A percentile compares a stretch with the other conserved stretches of the same genome.
Evolutionary conservation across 37 sponge, comb jelly and placozoan genomes (phyloP).

Genomic region (Mnemiopsis leidyi): DNA sequence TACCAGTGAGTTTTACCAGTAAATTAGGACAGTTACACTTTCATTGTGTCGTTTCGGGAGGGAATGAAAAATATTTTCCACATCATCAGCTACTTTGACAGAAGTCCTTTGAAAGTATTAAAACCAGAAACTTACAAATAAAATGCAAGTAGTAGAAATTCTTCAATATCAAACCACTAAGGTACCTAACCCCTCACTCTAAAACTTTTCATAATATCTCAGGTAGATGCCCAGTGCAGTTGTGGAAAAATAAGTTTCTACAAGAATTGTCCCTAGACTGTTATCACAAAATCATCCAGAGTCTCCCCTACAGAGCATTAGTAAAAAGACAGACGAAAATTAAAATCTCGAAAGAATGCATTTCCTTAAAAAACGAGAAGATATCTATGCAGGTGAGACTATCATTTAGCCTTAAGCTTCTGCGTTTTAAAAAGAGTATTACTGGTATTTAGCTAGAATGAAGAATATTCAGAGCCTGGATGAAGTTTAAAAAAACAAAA

Average conservation of each 20-base stretch:
- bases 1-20: too few relatives aligned
- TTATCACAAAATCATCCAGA: not conserved
- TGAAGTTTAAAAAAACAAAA: too few relatives aligned
- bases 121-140: not conserved
- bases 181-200: not conserved
- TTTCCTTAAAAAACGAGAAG: not conserved
- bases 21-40: too few relatives aligned
- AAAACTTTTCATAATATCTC: not conserved
- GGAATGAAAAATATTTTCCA: too few relatives aligned
- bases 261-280: slow-evolving; percentile 29
- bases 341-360: not conserved
- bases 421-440: too few relatives aligned
- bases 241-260: slow-evolving; percentile 27
- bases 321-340: slow-evolving; percentile 11
- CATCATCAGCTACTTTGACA: too few relatives aligned
- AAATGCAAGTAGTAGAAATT: too few relatives aligned
- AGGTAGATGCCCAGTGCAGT: not conserved
- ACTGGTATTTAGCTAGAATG: too few relatives aligned
- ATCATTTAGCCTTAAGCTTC: too few relatives aligned
- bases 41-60: too few relatives aligned
- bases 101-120: too few relatives aligned
- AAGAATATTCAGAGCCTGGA: too few relatives aligned
- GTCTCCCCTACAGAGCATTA: not conserved
- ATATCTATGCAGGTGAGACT: not conserved
- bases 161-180: slow-evolving; percentile 4